Evolutionary conservation across 37 sponge, comb jelly and placozoan species (phyloP), one percentile per base, ranked within the genome.

Genomic region (Agelas oroides): DNA sequence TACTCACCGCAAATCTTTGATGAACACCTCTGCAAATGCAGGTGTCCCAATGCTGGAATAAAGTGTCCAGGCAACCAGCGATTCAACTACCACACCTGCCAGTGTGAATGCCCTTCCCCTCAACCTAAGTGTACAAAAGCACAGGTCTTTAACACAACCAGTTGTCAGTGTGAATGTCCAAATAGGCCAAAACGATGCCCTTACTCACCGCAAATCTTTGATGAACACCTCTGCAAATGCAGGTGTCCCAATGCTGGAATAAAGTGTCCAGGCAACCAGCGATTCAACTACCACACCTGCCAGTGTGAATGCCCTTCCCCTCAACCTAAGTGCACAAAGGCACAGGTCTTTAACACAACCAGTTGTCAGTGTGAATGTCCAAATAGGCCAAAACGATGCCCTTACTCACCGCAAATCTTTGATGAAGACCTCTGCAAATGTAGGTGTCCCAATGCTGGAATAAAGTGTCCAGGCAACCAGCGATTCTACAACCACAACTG

Each of bases 281-380:
- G 5, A 5, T 73, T 72, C 21, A 62, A 83, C 33, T 12, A 8
- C 6, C 46, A 8, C 8, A 46, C 46, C 3, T 46, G 46, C 46
- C 46, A 46, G 46, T 46, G 46, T 8, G 46, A 46, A 46, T 46
- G 46, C 8, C 46, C 46, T 12, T 12, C 46, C 8, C 46, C 46
- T 12, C 46, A 8, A 46, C 46, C 46, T 12, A 46, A 46, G 8
- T 46, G 46, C 8, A 46, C 8, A 12, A 12, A 3, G 46, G 6
- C 46, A 46, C 46, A 46, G 8, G 46, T 46, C 8, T 46, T 46
- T 8, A 46, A 46, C 8, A 2, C 59, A 15, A 28, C 39, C 32
- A 69, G 23, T 20, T 86, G 86, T 70, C 33, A 77, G 70, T 86
- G 86, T 67, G 34, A 53, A 33, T 85, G 86, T 33, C 69, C 25